Evolutionary conservation across 2,113 vertebrate genomes (phyloP).

Genomic region (Gobiocypris rarus): DNA sequence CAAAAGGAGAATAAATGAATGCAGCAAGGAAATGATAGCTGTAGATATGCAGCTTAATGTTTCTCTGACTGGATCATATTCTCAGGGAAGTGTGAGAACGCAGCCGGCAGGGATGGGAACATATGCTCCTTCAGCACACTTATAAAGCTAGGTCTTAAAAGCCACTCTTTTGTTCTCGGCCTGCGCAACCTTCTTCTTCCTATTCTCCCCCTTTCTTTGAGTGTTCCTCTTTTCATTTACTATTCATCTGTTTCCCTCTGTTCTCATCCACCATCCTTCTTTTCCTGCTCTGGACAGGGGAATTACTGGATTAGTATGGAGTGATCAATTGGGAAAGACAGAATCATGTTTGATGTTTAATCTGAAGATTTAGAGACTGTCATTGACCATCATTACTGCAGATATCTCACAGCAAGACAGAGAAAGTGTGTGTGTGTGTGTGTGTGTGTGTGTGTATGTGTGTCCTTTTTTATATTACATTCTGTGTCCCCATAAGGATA

Average conservation of each 20-base stretch:
- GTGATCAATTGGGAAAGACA: conserved; percentile 35
- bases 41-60: conserved; percentile 32
- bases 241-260: not conserved
- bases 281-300: conserved; percentile 12
- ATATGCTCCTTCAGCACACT: conserved; percentile 42
- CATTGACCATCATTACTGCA: not conserved
- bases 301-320: conserved; percentile 32
- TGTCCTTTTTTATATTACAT: too few relatives aligned
- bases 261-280: not conserved
- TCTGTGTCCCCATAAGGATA: too few relatives aligned
- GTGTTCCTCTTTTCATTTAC: not conserved
- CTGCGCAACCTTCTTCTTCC: not conserved
- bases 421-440: not conserved
- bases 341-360: conserved; percentile 53
- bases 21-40: conserved; percentile 43
- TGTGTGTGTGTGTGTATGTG: not conserved
- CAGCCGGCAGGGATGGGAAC: conserved; percentile 9
- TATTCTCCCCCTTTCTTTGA: not conserved
- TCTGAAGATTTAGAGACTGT: conserved; percentile 47
- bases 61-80: conserved; percentile 20
- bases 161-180: conserved; percentile 57
- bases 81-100: not conserved
- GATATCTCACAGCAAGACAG: not conserved
- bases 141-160: conserved; percentile 61
- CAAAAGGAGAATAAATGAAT: conserved; percentile 18